Evolutionary conservation across 2,113 vertebrate genomes (phyloP), one percentile per base, ranked within the genome.

Genomic region (Apaloderma vittatum): DNA sequence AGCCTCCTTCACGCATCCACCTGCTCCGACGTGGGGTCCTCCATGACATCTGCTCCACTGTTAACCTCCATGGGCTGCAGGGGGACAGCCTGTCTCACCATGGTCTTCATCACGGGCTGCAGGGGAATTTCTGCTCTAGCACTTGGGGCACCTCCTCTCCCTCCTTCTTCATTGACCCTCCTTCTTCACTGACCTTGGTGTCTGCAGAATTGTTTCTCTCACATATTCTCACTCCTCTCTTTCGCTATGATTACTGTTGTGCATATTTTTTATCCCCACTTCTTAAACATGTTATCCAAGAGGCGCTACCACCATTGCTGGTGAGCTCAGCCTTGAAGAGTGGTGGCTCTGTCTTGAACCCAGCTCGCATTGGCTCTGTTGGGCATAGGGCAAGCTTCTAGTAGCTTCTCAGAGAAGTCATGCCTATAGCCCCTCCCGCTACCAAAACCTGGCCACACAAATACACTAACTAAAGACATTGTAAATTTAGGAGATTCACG

Each of bases 291-390:
- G 14, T 48, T 6, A 58, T 24, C n/a, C 21, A 48, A 63, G 22
- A 68, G 6, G 2, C 1, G 1, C 27, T 63, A 46, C 23, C 15
- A 13, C 16, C 9, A 6, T 22, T 0, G 0, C 43, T 73, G 34
- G 22, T 19, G 36, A 49, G 43, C 46, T 94, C 9, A 43, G 67
- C 13, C 26, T 34, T 55, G 52, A 40, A 15, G 37, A 37, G 19
- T 2, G 3, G 15, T 2, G 8, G 12, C 12, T 49, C 43, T 4
- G 4, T 68, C 21, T 29, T 21, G 26, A 45, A 37, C 57, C 21
- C 0, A 12, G 21, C 26, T 37, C 26, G n/a, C 19, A 54, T 11
- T 49, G 27, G 19, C 37, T 71, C 27, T 55, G n/a, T 22, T 1
- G 0, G 17, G 45, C 15, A 34, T 2, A 2, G 46, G n/a, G 36